A percentile compares a stretch with the other conserved stretches of the same genome.
phyloP scores from a whole-genome alignment of 2,797 vertebrate genomes.

The Onychomys torridus region DNA sequence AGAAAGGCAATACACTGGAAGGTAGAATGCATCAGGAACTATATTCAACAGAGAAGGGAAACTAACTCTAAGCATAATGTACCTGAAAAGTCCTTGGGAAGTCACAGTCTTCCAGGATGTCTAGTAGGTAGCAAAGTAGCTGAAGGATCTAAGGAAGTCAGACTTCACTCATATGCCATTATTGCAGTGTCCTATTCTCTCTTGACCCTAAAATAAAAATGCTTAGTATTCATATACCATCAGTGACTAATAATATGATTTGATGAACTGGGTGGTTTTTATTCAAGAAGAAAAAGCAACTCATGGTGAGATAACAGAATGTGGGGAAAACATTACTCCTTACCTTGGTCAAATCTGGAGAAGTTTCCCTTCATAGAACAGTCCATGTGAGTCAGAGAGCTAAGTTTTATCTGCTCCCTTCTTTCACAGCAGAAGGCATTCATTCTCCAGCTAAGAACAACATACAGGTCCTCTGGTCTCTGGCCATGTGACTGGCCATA shows the following conservation, averaged over 20 bases:
- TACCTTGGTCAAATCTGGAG: neutral
- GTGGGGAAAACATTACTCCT: neutral
- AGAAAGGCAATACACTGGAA: constrained; percentile 49
- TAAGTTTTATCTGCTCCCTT: neutral
- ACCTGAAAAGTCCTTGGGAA: neutral
- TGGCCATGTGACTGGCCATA: neutral
- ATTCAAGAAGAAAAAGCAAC: neutral
- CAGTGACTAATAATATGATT: constrained; percentile 8
- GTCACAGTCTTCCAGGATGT: neutral
- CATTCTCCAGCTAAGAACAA: neutral
- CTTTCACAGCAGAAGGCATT: neutral
- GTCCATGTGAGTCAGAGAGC: neutral
- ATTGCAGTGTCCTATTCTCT: neutral
- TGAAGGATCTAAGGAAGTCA: neutral
- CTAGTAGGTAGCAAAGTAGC: neutral
- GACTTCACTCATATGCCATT: neutral
- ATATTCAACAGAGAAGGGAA: constrained; percentile 41
- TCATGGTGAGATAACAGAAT: neutral
- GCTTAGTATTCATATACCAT: neutral
- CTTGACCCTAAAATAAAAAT: constrained; percentile 3
- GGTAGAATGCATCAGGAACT: neutral
- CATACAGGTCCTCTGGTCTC: constrained; percentile 3
- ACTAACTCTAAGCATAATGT: constrained; percentile 39
- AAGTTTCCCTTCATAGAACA: neutral
- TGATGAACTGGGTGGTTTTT: neutral